phyloP scores from a whole-genome alignment of 2,888 invertebrate genomes.

The Dichetophora obliterata region DNA sequence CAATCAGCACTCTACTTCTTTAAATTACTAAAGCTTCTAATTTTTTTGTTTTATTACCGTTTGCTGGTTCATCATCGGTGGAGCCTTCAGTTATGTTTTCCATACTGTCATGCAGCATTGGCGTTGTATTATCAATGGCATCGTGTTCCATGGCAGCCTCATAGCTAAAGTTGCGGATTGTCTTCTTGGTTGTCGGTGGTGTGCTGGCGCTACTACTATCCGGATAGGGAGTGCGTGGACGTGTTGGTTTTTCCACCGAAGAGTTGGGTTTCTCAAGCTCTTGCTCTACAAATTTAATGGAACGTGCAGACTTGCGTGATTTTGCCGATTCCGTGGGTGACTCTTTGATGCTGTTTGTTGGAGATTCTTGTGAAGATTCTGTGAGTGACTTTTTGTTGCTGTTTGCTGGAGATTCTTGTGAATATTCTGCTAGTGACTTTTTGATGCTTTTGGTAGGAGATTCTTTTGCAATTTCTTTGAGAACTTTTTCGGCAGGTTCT shows the following conservation, averaged over 20 bases:
- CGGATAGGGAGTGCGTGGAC: constrained; percentile 66
- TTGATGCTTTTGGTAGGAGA: constrained; percentile 37
- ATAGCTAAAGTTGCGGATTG: constrained; percentile 61
- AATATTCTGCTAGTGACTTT: constrained; percentile 54
- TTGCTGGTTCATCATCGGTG: constrained; percentile 36
- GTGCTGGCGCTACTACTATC: constrained; percentile 56
- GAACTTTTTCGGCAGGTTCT: constrained; percentile 49
- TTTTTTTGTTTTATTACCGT: background rate
- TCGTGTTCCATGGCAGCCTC: constrained; percentile 62
- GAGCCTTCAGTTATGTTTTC: constrained; percentile 56
- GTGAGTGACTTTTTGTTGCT: constrained; percentile 53
- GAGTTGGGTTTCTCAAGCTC: constrained; percentile 45
- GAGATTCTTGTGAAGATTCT: constrained; percentile 47
- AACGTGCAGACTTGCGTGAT: constrained; percentile 54
- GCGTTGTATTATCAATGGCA: constrained; percentile 58
- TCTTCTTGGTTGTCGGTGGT: constrained; percentile 56
- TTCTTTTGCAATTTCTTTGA: constrained; percentile 50
- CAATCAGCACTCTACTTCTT: no score
- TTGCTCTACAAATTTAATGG: constrained; percentile 54
- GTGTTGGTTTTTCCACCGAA: constrained; percentile 54
- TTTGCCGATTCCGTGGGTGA: constrained; percentile 55
- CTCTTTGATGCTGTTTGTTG: constrained; percentile 43
- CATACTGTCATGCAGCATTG: constrained; percentile 59
- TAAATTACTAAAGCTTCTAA: background rate
- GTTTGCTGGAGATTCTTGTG: constrained; percentile 20